Conservation (phyloP, 2,888 invertebrate species). For the Eilema sororculum region DNA sequence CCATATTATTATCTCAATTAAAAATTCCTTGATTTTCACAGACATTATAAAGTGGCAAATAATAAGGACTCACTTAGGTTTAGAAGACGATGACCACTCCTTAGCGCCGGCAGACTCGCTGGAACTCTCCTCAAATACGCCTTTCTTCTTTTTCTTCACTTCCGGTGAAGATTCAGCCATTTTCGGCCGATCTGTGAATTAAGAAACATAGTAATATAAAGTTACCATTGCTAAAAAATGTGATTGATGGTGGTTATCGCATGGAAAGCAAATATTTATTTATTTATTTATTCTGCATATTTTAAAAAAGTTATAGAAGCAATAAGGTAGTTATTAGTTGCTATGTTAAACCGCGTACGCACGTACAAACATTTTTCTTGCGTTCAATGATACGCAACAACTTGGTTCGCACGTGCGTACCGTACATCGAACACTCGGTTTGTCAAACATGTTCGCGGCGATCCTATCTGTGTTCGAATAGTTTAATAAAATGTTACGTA, state of each 20-base stretch:
- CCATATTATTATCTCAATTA: no score
- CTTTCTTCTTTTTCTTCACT: conserved; percentile 81
- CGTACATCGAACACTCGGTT: no score
- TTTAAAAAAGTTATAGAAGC: neutral
- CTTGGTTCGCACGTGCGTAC: no score
- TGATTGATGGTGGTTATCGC: neutral
- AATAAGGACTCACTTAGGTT: conserved; percentile 55
- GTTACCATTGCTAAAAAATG: no score
- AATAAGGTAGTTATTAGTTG: neutral
- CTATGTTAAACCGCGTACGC: no score
- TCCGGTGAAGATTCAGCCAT: conserved; percentile 80
- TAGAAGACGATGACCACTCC: conserved; percentile 64
- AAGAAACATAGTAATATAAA: neutral
- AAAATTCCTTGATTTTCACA: no score
- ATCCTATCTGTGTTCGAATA: no score
- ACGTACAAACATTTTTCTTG: no score
- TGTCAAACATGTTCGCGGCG: no score
- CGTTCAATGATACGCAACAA: no score
- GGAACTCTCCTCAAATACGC: conserved; percentile 75
- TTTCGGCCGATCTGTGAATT: conserved; percentile 68
- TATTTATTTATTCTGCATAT: neutral
- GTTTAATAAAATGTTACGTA: no score
- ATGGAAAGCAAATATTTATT: neutral
- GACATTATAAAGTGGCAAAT: no score
- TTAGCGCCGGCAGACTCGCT: conserved; percentile 79